Evolutionary conservation across 2,888 invertebrate genomes (phyloP).

Genomic region (Apomyelois bistriatella): DNA sequence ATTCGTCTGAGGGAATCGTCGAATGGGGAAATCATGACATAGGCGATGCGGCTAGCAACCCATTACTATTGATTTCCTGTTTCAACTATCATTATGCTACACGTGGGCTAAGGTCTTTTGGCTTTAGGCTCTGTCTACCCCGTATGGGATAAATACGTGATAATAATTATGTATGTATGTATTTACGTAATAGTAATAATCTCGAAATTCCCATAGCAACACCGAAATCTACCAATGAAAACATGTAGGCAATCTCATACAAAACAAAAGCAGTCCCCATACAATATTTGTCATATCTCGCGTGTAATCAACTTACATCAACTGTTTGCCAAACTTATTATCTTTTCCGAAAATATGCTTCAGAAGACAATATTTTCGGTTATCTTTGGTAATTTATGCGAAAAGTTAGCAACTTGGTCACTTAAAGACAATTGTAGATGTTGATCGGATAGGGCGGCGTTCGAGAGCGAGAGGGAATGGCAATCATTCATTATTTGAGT

Average conservation of each 20-base stretch:
- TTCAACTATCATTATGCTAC: too few species aligned
- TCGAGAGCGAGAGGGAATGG: background rate
- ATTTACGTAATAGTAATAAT: too few species aligned
- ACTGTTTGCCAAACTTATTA: slow-evolving; percentile 63
- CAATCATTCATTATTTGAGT: background rate
- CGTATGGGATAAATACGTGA: too few species aligned
- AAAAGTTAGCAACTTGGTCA: slow-evolving; percentile 68
- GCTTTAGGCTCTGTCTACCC: too few species aligned
- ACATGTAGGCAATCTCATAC: background rate
- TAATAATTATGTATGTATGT: too few species aligned
- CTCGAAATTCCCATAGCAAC: too few species aligned
- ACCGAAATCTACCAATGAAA: too few species aligned
- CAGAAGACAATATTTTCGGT: slow-evolving; percentile 76
- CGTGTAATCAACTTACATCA: slow-evolving; percentile 38
- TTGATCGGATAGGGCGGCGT: slow-evolving; percentile 59
- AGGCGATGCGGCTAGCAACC: too few species aligned
- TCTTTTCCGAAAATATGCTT: slow-evolving; percentile 64
- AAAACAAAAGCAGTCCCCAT: slow-evolving; percentile 13
- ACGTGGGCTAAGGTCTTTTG: too few species aligned
- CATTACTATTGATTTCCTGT: too few species aligned
- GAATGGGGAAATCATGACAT: too few species aligned
- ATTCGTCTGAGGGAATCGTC: too few species aligned
- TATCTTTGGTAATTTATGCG: slow-evolving; percentile 75
- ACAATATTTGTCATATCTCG: slow-evolving; percentile 21
- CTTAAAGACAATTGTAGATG: slow-evolving; percentile 62